Conservation (phyloP, 2,113 vertebrate species). For the Chaetodon auriga region DNA sequence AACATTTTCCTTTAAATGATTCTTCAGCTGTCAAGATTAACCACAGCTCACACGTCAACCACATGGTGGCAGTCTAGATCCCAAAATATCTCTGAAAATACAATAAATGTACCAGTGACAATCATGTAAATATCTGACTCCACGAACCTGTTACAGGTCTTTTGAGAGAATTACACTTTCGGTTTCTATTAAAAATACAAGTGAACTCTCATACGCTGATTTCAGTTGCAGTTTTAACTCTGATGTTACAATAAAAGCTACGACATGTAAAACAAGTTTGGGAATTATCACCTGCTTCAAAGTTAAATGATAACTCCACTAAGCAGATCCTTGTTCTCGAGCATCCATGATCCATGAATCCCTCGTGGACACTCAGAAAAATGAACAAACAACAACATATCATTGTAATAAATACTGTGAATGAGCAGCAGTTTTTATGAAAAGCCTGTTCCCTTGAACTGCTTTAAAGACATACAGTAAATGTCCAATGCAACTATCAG, state of each 20-base stretch:
- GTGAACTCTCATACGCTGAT: no score
- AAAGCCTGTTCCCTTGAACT: background rate
- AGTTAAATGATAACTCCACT: background rate
- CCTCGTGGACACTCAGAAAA: background rate
- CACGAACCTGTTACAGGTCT: background rate
- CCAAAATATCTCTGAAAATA: background rate
- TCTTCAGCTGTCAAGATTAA: background rate
- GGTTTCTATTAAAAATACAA: no score
- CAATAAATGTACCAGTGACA: background rate
- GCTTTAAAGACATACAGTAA: background rate
- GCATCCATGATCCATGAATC: background rate
- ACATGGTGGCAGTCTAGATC: slow-evolving; percentile 34
- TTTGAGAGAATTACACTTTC: background rate
- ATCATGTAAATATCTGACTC: background rate
- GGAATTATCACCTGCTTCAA: background rate
- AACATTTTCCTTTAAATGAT: background rate
- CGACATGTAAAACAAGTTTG: background rate
- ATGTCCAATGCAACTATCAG: background rate
- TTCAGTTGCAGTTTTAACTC: background rate
- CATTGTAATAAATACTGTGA: background rate
- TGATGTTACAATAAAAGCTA: background rate
- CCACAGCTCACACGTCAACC: slow-evolving; percentile 11
- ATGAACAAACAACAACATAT: background rate
- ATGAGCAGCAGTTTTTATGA: background rate
- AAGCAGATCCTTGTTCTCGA: background rate